Percentiles rank a stretch among this genome's conserved stretches.
Evolutionary conservation across 2,797 vertebrate genomes (phyloP).

Genomic region (Scleropages formosus): DNA sequence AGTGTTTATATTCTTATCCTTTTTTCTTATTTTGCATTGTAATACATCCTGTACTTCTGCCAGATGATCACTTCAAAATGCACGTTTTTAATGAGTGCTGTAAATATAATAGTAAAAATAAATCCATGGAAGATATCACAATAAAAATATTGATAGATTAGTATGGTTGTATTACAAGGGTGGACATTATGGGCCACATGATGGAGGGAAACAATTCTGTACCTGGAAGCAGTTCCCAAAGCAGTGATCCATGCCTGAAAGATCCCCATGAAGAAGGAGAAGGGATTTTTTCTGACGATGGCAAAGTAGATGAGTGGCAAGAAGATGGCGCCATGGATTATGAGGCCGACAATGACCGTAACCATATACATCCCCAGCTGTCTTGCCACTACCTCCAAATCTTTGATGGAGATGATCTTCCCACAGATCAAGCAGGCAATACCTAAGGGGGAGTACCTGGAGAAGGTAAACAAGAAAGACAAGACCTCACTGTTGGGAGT

Average conservation of each 20-base stretch:
- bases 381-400: slow-evolving; percentile 89
- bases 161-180: background rate
- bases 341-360: slow-evolving; percentile 90
- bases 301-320: slow-evolving; percentile 92
- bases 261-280: slow-evolving; percentile 90
- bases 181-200: too few relatives aligned
- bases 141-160: background rate
- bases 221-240: slow-evolving; percentile 98
- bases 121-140: too few relatives aligned
- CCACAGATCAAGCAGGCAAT: slow-evolving; percentile 97
- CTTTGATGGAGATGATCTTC: slow-evolving; percentile 96
- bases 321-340: slow-evolving; percentile 96
- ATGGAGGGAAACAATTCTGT: slow-evolving; percentile 37
- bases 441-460: slow-evolving; percentile 94
- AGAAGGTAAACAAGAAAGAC: slow-evolving; percentile 10
- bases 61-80: background rate
- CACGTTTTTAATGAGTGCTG: background rate
- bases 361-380: slow-evolving; percentile 99
- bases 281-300: slow-evolving; percentile 89
- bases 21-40: background rate
- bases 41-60: too few relatives aligned
- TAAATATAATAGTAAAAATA: background rate
- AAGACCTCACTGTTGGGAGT: background rate
- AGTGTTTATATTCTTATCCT: background rate
- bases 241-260: slow-evolving; percentile 99